These are phyloP conservation scores for Parus major DNA, from an alignment of 2,113 vertebrate genomes.

Conservation along the genomic window DNA sequence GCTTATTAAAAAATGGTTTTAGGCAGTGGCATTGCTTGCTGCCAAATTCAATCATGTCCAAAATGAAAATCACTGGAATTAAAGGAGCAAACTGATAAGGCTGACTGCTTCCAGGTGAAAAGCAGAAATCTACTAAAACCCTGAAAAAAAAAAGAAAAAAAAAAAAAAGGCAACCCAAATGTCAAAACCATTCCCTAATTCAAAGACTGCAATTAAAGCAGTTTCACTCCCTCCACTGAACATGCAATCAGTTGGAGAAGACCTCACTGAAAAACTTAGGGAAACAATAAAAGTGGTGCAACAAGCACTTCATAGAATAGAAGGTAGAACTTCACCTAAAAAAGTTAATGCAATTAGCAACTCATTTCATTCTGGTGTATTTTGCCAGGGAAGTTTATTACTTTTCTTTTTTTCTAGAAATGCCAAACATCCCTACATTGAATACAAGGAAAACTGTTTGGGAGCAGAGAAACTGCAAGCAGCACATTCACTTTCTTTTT, in stretches of 20 bases:
- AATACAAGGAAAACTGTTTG: background rate
- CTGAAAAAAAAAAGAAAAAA: background rate
- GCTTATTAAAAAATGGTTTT: background rate
- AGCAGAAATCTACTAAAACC: background rate
- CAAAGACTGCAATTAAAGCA: background rate
- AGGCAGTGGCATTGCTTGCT: background rate
- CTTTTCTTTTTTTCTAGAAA: background rate
- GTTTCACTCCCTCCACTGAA: background rate
- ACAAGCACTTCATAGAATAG: background rate
- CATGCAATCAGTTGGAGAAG: too few relatives aligned
- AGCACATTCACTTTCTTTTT: background rate
- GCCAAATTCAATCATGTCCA: background rate
- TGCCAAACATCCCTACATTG: background rate
- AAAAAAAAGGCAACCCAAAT: background rate
- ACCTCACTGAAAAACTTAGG: background rate
- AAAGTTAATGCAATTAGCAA: background rate
- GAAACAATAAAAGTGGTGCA: background rate
- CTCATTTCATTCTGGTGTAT: background rate
- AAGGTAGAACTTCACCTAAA: background rate
- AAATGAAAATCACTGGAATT: background rate
- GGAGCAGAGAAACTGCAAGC: background rate
- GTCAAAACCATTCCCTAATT: background rate
- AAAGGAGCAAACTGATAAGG: background rate
- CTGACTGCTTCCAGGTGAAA: background rate
- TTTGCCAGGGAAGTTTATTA: background rate